Conservation (phyloP, 2,113 vertebrate species). For the Pelecanoides urinatrix region DNA sequence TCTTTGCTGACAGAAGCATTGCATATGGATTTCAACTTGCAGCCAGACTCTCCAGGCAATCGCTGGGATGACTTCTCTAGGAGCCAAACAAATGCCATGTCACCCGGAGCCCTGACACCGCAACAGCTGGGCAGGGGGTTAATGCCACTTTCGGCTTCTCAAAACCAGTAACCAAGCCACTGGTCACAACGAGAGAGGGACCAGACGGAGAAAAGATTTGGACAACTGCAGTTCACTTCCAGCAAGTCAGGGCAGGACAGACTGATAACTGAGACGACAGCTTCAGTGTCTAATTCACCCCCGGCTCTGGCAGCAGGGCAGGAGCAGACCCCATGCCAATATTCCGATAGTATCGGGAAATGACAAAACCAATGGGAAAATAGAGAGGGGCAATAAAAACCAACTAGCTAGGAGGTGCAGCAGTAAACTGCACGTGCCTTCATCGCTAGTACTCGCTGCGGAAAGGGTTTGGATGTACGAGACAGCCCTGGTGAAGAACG, state of each 20-base stretch:
- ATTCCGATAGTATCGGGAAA: neutral
- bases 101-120: neutral
- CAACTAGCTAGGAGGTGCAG: neutral
- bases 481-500: neutral
- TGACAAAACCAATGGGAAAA: neutral
- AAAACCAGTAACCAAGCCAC: neutral
- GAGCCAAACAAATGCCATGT: slow-evolving; percentile 54
- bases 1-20: slow-evolving; percentile 74
- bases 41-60: slow-evolving; percentile 39
- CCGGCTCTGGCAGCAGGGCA: neutral
- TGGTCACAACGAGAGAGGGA: neutral
- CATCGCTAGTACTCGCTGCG: accelerated
- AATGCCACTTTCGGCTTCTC: slow-evolving; percentile 26
- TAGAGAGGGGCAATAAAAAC: neutral
- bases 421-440: neutral
- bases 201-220: neutral
- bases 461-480: neutral
- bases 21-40: slow-evolving; percentile 58
- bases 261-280: neutral
- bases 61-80: slow-evolving; percentile 36
- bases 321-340: neutral
- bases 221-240: neutral
- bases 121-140: neutral
- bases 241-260: neutral
- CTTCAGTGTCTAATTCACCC: neutral